Conservation (phyloP, 2,113 vertebrate species). For the Syngnathus floridae region DNA sequence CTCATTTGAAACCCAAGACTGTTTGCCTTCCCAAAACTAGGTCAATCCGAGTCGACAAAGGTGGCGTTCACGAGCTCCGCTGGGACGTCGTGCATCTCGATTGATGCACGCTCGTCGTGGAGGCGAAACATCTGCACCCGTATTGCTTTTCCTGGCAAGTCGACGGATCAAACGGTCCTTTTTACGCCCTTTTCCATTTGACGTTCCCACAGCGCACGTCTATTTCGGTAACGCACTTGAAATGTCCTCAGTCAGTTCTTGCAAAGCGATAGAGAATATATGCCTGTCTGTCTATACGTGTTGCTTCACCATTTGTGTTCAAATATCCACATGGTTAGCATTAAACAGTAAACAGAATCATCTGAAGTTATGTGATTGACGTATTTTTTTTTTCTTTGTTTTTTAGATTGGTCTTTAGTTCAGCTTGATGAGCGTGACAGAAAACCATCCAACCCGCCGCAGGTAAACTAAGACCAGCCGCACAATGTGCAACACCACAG, state of each 20-base stretch:
- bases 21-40: not conserved
- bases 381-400: no score
- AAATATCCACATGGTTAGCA: no score
- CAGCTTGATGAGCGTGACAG: no score
- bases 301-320: no score
- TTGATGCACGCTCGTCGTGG: not conserved
- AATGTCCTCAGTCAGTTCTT: no score
- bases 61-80: no score
- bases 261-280: no score
- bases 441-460: slow-evolving; percentile 21
- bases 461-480: not conserved
- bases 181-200: slow-evolving; percentile 52
- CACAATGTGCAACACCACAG: slow-evolving; percentile 6
- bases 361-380: no score
- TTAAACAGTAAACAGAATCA: no score
- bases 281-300: no score
- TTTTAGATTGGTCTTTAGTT: no score
- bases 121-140: slow-evolving; percentile 1
- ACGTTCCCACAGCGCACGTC: slow-evolving; percentile 51
- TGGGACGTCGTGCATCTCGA: not conserved
- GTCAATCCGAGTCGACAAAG: not conserved
- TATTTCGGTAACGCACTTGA: slow-evolving; percentile 46
- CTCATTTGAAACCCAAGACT: not conserved
- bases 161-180: slow-evolving; percentile 38
- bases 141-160: slow-evolving; percentile 31